Conservation (phyloP, 2,888 invertebrate species). For the Mesorhabditis spiculigera region DNA sequence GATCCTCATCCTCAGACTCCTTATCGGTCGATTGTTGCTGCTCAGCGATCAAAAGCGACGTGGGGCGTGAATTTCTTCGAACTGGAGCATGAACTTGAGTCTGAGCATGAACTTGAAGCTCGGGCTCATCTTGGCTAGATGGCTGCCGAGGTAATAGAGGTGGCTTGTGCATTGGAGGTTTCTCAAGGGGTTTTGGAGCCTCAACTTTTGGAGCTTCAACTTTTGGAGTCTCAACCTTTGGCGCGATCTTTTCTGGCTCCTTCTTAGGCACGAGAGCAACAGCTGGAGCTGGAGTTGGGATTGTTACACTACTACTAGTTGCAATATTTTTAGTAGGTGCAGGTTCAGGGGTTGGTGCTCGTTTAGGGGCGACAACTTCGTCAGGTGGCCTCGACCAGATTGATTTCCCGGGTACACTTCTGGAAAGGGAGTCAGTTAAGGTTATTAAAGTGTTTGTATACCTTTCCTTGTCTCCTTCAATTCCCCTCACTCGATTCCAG, state of each 20-base stretch:
- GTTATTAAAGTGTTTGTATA: too few species aligned
- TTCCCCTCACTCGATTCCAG: conserved; percentile 40
- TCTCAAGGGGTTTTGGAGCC: neutral
- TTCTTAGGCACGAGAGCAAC: neutral
- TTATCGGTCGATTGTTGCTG: conserved; percentile 14
- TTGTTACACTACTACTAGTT: neutral
- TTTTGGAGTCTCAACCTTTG: neutral
- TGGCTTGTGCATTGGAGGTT: conserved; percentile 27
- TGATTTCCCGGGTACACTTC: conserved; percentile 3
- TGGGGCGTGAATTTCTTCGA: conserved; percentile 26
- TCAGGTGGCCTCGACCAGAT: conserved; percentile 12
- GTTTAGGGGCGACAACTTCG: neutral
- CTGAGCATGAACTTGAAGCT: conserved; percentile 18
- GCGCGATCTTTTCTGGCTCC: neutral
- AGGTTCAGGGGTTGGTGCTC: neutral
- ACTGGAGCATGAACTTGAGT: conserved; percentile 38
- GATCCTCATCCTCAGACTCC: conserved; percentile 27
- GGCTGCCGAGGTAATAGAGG: conserved; percentile 43
- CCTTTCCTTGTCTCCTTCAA: neutral
- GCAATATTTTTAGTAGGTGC: neutral
- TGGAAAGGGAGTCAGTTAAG: neutral
- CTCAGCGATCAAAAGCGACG: conserved; percentile 19
- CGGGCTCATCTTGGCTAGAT: conserved; percentile 42
- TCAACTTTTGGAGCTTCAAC: neutral
- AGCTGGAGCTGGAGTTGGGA: neutral